These are phyloP conservation scores for Enteromius radiatus DNA, from an alignment of 2,797 vertebrate genomes.

Conservation along the genomic window DNA sequence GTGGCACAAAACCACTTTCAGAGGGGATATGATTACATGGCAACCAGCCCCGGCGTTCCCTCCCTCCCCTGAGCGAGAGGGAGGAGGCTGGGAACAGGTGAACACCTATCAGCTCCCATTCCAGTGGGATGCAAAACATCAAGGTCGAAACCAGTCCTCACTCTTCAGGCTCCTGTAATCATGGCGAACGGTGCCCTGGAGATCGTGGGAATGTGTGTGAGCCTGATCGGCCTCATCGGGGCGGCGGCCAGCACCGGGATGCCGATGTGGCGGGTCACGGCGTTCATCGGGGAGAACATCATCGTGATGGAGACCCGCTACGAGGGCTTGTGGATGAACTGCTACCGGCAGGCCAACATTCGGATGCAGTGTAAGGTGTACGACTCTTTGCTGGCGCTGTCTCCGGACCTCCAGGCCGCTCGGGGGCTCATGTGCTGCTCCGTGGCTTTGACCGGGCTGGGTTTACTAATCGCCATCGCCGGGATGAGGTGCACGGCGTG, in stretches of 20 bases:
- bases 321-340: slow-evolving; percentile 97
- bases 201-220: slow-evolving; percentile 80
- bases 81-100: slow-evolving; percentile 68
- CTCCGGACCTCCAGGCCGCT: slow-evolving; percentile 82
- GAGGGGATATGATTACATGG: slow-evolving; percentile 72
- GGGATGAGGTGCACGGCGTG: slow-evolving; percentile 83
- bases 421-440: slow-evolving; percentile 90
- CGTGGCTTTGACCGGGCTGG: slow-evolving; percentile 73
- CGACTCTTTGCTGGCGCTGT: slow-evolving; percentile 85
- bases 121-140: slow-evolving; percentile 69
- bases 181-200: slow-evolving; percentile 82
- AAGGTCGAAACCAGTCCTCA: neutral
- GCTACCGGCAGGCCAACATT: slow-evolving; percentile 82
- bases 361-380: slow-evolving; percentile 92
- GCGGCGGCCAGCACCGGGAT: slow-evolving; percentile 85
- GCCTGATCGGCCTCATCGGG: slow-evolving; percentile 83
- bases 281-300: slow-evolving; percentile 88
- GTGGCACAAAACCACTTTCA: slow-evolving; percentile 25
- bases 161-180: neutral
- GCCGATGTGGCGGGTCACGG: slow-evolving; percentile 95
- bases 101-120: slow-evolving; percentile 62
- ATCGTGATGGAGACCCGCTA: slow-evolving; percentile 90
- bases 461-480: slow-evolving; percentile 79
- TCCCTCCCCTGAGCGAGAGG: slow-evolving; percentile 59
- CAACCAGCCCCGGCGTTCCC: slow-evolving; percentile 69